Evolutionary conservation across 2,797 vertebrate genomes (phyloP).

Genomic region (Masticophis lateralis): DNA sequence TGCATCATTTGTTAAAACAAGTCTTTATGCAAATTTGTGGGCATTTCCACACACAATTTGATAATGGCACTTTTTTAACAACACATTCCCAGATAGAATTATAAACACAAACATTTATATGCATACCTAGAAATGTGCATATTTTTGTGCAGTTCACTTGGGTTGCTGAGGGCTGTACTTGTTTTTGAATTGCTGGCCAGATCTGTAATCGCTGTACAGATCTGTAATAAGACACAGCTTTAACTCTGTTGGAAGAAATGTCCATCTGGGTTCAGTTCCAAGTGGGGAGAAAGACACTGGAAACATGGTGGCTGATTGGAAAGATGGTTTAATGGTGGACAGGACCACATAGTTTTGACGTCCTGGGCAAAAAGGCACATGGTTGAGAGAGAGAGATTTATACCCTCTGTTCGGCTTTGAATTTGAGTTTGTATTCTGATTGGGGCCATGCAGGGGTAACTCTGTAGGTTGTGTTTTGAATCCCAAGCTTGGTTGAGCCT

Average conservation of each 20-base stretch:
- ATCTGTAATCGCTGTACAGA: neutral
- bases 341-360: too few relatives aligned
- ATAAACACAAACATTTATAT: neutral
- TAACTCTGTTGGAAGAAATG: neutral
- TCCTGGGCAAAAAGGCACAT: too few relatives aligned
- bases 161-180: neutral
- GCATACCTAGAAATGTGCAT: neutral
- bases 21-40: neutral
- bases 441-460: too few relatives aligned
- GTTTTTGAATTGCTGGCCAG: neutral
- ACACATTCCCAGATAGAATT: neutral
- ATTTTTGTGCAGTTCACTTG: neutral
- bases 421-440: too few relatives aligned
- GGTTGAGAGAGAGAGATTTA: too few relatives aligned
- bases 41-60: neutral
- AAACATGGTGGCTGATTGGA: too few relatives aligned
- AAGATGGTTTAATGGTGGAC: too few relatives aligned
- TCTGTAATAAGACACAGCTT: neutral
- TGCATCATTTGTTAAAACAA: neutral
- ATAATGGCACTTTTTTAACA: neutral
- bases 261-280: too few relatives aligned
- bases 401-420: too few relatives aligned
- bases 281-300: too few relatives aligned
- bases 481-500: too few relatives aligned
- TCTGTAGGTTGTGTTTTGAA: too few relatives aligned